A percentile compares a stretch with the other conserved stretches of the same genome.
Conservation (phyloP, 2,888 invertebrate species). For the Dasysyrphus albostriatus region DNA sequence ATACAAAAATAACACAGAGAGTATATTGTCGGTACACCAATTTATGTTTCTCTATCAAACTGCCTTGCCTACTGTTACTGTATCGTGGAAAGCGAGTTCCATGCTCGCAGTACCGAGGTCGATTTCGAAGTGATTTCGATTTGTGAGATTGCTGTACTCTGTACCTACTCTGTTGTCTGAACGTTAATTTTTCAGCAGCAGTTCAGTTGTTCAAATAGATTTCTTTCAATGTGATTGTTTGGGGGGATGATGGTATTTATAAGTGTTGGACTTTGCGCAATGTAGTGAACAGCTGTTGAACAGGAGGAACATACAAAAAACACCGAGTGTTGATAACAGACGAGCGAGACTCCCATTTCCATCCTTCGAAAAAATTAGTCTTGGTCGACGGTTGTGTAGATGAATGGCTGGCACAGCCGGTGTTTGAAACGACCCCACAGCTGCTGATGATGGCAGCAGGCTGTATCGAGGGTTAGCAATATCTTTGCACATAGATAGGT, state of each 20-base stretch:
- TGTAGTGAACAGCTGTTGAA: constrained; percentile 70
- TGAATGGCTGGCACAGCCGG: constrained; percentile 71
- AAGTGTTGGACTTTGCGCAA: constrained; percentile 62
- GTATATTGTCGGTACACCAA: constrained; percentile 20
- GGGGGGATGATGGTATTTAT: constrained; percentile 2
- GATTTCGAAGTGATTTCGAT: constrained; percentile 51
- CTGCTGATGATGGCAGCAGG: constrained; percentile 72
- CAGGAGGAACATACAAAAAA: constrained; percentile 32
- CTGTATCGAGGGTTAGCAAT: constrained; percentile 33
- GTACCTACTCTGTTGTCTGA: constrained; percentile 7
- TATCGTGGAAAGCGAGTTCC: constrained; percentile 35
- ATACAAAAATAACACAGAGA: constrained; percentile 8
- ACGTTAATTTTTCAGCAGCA: constrained; percentile 12
- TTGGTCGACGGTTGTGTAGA: constrained; percentile 16
- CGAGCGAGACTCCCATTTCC: constrained; percentile 39
- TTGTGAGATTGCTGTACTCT: constrained; percentile 12
- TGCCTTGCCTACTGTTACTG: constrained; percentile 19
- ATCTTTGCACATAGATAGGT: constrained; percentile 10
- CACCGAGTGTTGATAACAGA: constrained; percentile 62
- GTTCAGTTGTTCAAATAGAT: not conserved
- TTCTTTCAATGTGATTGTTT: constrained; percentile 8
- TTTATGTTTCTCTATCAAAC: constrained; percentile 7
- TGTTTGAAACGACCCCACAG: constrained; percentile 67
- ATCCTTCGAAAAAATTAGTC: not conserved
- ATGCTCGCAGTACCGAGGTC: constrained; percentile 55